phyloP scores from a whole-genome alignment of 2,797 vertebrate species.

The Squalus acanthias region DNA sequence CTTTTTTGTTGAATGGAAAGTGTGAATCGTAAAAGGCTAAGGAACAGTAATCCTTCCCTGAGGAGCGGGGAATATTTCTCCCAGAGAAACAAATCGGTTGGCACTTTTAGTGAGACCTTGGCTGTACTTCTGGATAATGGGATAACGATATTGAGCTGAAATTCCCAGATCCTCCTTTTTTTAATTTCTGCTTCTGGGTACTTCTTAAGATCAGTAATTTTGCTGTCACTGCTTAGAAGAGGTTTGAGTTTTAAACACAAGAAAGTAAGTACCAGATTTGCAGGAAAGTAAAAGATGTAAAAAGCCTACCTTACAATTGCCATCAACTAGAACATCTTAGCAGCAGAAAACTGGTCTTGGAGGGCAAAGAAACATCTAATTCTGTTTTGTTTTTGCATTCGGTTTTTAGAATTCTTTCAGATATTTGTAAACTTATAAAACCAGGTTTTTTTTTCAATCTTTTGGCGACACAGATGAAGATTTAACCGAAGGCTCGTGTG shows the following conservation, averaged over 20 bases:
- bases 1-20: not conserved
- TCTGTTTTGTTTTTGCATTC: constrained; percentile 31
- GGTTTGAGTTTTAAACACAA: not conserved
- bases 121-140: not conserved
- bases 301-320: not conserved
- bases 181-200: not conserved
- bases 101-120: not conserved
- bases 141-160: not conserved
- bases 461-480: constrained; percentile 16
- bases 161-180: not conserved
- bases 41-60: not conserved
- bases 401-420: constrained; percentile 3
- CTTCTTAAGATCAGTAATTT: too few species aligned
- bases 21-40: not conserved
- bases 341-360: not conserved
- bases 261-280: not conserved
- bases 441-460: not conserved
- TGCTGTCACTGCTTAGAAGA: not conserved
- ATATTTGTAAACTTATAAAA: constrained; percentile 9
- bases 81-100: not conserved
- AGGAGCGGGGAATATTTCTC: not conserved
- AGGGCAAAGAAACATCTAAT: constrained; percentile 20
- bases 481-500: not conserved
- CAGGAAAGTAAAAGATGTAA: not conserved
- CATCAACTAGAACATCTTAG: not conserved